These are phyloP conservation scores for Nicator chloris DNA, from an alignment of 2,113 vertebrate species.

Conservation along the genomic window DNA sequence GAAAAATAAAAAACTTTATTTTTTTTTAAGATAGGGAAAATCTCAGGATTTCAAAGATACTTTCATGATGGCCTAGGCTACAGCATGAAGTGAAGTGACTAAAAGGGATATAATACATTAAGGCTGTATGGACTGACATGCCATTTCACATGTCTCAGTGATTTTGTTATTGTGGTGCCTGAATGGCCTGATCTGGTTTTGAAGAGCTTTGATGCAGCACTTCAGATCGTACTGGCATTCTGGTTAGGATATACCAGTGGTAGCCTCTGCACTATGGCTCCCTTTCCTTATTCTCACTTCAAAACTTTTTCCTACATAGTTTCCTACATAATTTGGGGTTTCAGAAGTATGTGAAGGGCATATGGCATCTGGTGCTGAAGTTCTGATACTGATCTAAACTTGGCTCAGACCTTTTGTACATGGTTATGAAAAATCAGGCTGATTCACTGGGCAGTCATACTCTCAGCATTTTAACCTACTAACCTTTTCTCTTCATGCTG, in stretches of 20 bases:
- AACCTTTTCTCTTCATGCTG: not conserved
- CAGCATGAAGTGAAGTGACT: not conserved
- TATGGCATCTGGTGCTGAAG: not conserved
- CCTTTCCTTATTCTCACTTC: not conserved
- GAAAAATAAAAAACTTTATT: not conserved
- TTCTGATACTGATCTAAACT: not conserved
- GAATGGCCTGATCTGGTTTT: not conserved
- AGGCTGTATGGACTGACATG: not conserved
- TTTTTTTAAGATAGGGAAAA: not conserved
- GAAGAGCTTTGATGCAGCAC: not conserved
- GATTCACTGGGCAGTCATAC: not conserved
- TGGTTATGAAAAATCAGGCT: not conserved
- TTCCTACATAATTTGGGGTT: not conserved
- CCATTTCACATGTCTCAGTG: not conserved
- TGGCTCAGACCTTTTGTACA: accelerated
- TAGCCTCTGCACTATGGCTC: accelerated
- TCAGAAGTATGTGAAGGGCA: not conserved
- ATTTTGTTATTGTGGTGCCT: not conserved
- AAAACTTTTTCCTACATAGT: not conserved
- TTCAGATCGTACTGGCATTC: not conserved
- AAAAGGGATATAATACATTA: not conserved
- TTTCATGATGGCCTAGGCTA: not conserved
- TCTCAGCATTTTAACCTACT: not conserved
- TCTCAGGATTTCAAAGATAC: not conserved
- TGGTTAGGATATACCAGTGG: accelerated